Evolutionary conservation across 2,888 invertebrate species (phyloP).

Genomic region (Orchesellides sinensis): DNA sequence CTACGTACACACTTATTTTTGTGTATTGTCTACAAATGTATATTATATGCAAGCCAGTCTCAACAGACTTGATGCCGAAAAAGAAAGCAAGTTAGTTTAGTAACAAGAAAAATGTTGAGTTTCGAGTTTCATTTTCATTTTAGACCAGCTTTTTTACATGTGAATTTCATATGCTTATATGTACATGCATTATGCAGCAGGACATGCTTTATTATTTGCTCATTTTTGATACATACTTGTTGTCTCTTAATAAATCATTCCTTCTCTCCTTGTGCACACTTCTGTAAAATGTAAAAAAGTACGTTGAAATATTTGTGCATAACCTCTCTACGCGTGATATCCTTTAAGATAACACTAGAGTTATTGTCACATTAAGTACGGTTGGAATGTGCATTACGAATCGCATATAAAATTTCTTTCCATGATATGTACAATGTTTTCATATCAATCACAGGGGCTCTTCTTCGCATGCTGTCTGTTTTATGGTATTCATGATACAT

Average conservation of each 20-base stretch:
- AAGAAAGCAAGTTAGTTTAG: slow-evolving; percentile 4
- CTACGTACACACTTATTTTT: neutral
- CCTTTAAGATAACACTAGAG: no score
- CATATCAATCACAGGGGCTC: no score
- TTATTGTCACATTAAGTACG: no score
- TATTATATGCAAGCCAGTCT: slow-evolving; percentile 7
- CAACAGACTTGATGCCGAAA: neutral
- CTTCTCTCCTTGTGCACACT: slow-evolving; percentile 16
- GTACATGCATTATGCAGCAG: no score
- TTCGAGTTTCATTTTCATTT: slow-evolving; percentile 59
- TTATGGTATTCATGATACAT: no score
- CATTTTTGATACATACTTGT: slow-evolving; percentile 4
- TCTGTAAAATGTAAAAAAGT: neutral
- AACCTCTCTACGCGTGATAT: no score
- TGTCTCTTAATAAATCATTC: slow-evolving; percentile 26
- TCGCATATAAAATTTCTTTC: no score
- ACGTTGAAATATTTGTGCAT: neutral
- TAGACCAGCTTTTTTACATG: slow-evolving; percentile 17
- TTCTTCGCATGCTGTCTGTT: no score
- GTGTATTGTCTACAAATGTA: neutral
- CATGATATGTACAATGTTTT: no score
- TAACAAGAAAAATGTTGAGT: slow-evolving; percentile 41
- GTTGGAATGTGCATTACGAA: no score
- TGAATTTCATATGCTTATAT: neutral
- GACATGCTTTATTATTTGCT: slow-evolving; percentile 1